Conservation (phyloP, 2,797 vertebrate species). For the Danio kyathit region DNA sequence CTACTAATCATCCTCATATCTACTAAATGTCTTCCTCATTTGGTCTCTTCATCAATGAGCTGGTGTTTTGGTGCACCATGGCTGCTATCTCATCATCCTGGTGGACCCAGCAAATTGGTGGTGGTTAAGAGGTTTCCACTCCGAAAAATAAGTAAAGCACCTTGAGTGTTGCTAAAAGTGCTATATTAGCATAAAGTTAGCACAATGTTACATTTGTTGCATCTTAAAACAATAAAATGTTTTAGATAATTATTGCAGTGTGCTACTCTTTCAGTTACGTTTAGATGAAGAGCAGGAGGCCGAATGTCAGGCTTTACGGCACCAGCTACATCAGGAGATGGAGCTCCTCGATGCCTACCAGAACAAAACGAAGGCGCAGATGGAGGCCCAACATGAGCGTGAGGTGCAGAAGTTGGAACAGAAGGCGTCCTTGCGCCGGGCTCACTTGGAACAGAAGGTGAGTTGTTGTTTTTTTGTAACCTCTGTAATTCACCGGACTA, state of each 20-base stretch:
- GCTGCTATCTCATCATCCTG: too few species aligned
- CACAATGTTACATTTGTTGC: too few species aligned
- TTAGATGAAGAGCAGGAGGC: slow-evolving; percentile 99
- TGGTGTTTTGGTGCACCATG: too few species aligned
- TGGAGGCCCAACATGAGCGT: slow-evolving; percentile 95
- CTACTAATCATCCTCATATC: too few species aligned
- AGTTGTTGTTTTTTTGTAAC: slow-evolving; percentile 71
- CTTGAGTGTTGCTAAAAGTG: too few species aligned
- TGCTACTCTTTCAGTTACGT: slow-evolving; percentile 83
- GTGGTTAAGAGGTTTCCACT: too few species aligned
- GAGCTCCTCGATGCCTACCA: slow-evolving; percentile 99
- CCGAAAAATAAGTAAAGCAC: too few species aligned
- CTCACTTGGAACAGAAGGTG: slow-evolving; percentile 98
- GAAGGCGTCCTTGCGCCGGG: slow-evolving; percentile 95
- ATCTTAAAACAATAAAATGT: background rate
- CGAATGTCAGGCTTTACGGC: slow-evolving; percentile 97
- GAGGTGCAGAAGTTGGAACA: slow-evolving; percentile 98
- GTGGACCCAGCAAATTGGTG: too few species aligned
- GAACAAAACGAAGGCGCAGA: slow-evolving; percentile 99
- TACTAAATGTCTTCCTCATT: too few species aligned
- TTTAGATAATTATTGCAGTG: slow-evolving; percentile 80
- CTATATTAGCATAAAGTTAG: too few species aligned
- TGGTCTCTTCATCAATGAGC: too few species aligned
- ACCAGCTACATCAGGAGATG: slow-evolving; percentile 99
- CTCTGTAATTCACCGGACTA: background rate